Evolutionary conservation across 2,797 vertebrate species (phyloP), one percentile per base, ranked within the genome.

Genomic region (Protosalanx chinensis): DNA sequence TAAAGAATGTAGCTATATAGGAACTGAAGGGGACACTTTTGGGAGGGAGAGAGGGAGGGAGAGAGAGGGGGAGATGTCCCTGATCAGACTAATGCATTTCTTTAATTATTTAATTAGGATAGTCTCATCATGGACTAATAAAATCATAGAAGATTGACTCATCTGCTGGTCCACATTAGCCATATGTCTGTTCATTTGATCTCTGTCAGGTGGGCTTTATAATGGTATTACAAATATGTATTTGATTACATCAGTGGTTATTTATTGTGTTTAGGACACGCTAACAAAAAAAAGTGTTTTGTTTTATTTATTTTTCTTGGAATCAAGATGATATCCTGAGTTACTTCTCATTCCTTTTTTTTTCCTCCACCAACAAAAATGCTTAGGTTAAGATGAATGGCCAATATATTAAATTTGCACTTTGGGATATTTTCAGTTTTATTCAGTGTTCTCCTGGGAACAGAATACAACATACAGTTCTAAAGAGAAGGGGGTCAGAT

Each of bases 291-390:
- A 70, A 69, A 37, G 57, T 62, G 76, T 81, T 27, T 70, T 71
- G 18, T 75, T 77, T 65, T 68, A 76, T 77, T 80, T 79, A 72
- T n/a, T 75, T 76, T 65, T 68, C 76, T 77, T 79, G 77, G 46
- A 2, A 49, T 66, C 27, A 67, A 67, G 29, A 32, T 16, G 32
- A 56, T 53, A 67, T 67, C 57, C 20, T 16, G 8, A 20, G 35
- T 27, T 41, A 37, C 13, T 74, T 75, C 76, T 71, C 70, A 51
- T 32, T 64, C 71, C 68, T 73, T 72, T 73, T 72, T 60, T 77
- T 73, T n/a, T 61, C 49, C 70, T 80, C 53, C 51, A 74, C 59
- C 67, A 63, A 49, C 32, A 23, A 33, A 56, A 77, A 68, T 62
- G 70, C 70, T 76, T 64, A 71, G 70, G 69, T 69, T 61, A 61